Evolutionary conservation across 2,113 vertebrate genomes (phyloP), one percentile per base, ranked within the genome.

Genomic region (Mirza zaza): DNA sequence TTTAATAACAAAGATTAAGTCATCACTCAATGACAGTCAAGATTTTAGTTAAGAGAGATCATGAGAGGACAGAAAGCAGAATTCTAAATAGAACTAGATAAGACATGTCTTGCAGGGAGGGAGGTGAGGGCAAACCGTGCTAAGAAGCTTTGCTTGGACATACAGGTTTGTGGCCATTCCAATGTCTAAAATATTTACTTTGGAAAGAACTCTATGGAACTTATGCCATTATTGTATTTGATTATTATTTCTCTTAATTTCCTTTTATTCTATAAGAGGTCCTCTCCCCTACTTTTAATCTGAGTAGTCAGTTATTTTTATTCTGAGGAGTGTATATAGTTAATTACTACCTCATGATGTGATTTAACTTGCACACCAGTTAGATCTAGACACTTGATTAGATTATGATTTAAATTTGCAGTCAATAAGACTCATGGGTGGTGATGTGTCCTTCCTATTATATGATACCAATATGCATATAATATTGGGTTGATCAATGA

Each of bases 1-100:
- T 97, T 95, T 97, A 97, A 97, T 97, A 98, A 97, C 84, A 95
- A 87, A 98, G 98, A 98, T 98, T 98, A 98, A 98, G 97, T 96
- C 90, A 97, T 98, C 98, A 98, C 63, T 94, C 97, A 94, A 50
- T 97, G 97, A 98, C 94, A 98, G 96, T 91, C 79, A 97, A 63
- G 91, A 92, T 92, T 96, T 98, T 97, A 98, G 82, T 95, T 98
- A 96, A 61, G 85, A 97, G 52, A 84, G 52, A 77, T 84, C 25
- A 75, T 27, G 67, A 96, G 11, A 94, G 32, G 20, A 97, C 90
- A 98, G 92, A 52, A 67, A 87, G 84, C 45, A 96, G 79, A 94
- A 97, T 98, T 98, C 95, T 98, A 97, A 95, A 87, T 95, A 96
- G 77, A 96, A 98, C 97, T 96, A 98, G 97, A 96, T 95, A 97